Evolutionary conservation across 2,113 vertebrate species (phyloP).

Genomic region (Lipotes vexillifer): DNA sequence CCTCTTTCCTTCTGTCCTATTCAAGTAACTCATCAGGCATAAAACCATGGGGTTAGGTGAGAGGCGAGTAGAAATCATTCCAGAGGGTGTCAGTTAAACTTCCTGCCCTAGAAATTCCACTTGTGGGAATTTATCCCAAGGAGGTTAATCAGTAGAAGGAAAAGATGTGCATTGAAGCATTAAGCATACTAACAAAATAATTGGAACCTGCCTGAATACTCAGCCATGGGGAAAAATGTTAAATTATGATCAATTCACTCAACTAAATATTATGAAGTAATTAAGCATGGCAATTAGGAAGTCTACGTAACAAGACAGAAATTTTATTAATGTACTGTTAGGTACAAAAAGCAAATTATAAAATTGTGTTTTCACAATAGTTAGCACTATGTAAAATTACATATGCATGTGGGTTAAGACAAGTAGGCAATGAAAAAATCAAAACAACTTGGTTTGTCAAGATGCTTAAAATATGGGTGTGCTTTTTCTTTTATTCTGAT

Average conservation of each 20-base stretch:
- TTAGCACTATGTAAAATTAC: neutral
- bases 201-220: conserved; percentile 36
- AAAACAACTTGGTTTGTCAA: neutral
- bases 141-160: conserved; percentile 26
- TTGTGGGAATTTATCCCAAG: neutral
- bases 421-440: neutral
- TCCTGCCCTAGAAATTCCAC: neutral
- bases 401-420: neutral
- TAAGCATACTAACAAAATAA: conserved; percentile 57
- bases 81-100: neutral
- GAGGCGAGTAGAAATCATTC: neutral
- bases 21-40: neutral
- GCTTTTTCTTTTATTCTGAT: neutral
- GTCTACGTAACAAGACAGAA: conserved; percentile 11
- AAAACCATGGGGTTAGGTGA: neutral
- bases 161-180: neutral
- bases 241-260: conserved; percentile 2
- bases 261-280: conserved; percentile 48
- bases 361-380: conserved; percentile 29
- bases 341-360: conserved; percentile 23
- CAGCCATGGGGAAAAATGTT: neutral
- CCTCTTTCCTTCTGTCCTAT: neutral
- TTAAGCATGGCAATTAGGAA: conserved; percentile 48
- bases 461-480: neutral
- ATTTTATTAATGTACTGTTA: conserved; percentile 4